Evolutionary conservation across 1,140 invertebrate species (phyloP), one percentile per base, ranked within the genome.

Genomic region (Trichonephila inaurata): DNA sequence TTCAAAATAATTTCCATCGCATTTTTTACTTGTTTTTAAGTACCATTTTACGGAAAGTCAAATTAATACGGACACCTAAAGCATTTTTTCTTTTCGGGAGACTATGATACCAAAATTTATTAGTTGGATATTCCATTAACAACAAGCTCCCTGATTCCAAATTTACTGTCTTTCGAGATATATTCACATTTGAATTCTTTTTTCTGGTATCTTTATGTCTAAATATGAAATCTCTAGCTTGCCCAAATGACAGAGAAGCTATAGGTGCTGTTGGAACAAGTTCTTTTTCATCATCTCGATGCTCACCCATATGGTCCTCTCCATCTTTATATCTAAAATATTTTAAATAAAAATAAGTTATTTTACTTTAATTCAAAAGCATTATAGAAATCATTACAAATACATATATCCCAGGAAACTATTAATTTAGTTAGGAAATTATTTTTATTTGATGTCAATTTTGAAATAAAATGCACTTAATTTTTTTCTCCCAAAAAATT

Each of bases 61-160:
- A 96, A 96, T 97, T 98, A 62, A 97, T 96, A 95, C 97, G 95
- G 62, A 97, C 95, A 64, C 96, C 96, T 33, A 94, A 61, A 7
- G 96, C 95, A 93, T 95, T 96, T 95, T 97, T 97, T 58, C 97
- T 95, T 12, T 95, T 95, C 0, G 97, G 97, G 92, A 98, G 95
- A 58, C 97, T 97, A 95, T 98, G 97, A 95, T 97, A 97, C 97
- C 97, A 97, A 94, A 96, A 96, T 83, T 96, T 95, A 95, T 97
- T 98, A 12, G 97, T 97, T 2, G 97, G 97, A n/a, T 96, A 96
- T 95, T 97, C 97, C 97, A 97, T 98, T 69, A 97, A 94, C 62
- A 98, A 95, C 24, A 97, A 94, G 95, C 97, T 97, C 3, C 97
- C 97, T 95, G 97, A 96, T 94, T 97, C 96, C 85, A 98, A 95